Base-by-base conservation (phyloP, 2,888 invertebrate species). In the Aphodius sticticus region DNA sequence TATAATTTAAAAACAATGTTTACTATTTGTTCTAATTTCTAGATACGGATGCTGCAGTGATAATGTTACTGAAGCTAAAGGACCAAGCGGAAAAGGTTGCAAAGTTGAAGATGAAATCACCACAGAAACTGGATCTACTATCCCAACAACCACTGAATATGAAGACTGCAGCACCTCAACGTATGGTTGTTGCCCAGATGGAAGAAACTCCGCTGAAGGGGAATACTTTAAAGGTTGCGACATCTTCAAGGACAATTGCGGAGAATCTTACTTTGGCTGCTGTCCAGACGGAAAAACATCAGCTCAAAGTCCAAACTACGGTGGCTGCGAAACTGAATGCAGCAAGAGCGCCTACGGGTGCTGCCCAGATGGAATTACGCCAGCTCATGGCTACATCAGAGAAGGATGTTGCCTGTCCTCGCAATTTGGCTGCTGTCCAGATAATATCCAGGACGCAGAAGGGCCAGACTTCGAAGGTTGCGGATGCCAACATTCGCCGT, bases 381-480 rank as follows among this genome's bases (percentile, higher is more conserved):
- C 96, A 0, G 96, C 98, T 1, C 96, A 96, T 85, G 99, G 98
- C 2, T 93, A 93, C 0, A 93, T 93, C 84, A 90, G 92, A 71
- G 96, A 96, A 88, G 98, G 97, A 0, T 97, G 96, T 86, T 97
- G 96, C 85, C 88, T 96, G 76, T 91, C 91, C 36, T 90, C 93
- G 2, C 89, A 91, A 4, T 95, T 91, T 87, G 96, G 97, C n/a
- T 99, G 98, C 89, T 99, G 98, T 85, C 95, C 95, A 0, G 98
- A 99, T 86, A 96, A 97, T 86, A 93, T 95, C 84, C 92, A 93
- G 71, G 92, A 95, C 1, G 97, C 98, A 6, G 91, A 93, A 81
- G 98, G 98, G 81, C 94, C 95, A 0, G 92, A 94, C 85, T 89
- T 92, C 53, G 93, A 95, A 90, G 94, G 95, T 16, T 97, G 97